Percentiles rank a stretch among this genome's conserved stretches.
Evolutionary conservation across 2,113 vertebrate genomes (phyloP).

Genomic region (Columba livia): DNA sequence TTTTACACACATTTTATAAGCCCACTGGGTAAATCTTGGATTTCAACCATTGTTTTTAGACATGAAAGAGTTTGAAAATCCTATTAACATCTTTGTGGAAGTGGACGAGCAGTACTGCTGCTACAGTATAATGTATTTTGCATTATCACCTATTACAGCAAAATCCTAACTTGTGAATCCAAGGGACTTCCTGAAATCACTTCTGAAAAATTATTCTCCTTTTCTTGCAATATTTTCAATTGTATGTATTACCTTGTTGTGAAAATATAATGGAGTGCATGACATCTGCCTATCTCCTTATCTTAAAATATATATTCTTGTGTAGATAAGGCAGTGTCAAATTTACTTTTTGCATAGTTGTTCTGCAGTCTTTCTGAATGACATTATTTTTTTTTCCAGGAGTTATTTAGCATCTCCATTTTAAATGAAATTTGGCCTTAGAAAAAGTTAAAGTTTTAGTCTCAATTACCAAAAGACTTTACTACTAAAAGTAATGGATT

Average conservation of each 20-base stretch:
- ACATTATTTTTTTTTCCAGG: background rate
- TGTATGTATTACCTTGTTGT: background rate
- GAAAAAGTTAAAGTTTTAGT: background rate
- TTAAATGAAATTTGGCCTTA: background rate
- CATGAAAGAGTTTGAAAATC: slow-evolving; percentile 37
- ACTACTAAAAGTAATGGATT: background rate
- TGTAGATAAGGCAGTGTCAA: background rate
- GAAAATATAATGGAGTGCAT: slow-evolving; percentile 63
- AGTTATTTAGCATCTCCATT: background rate
- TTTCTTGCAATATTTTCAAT: slow-evolving; percentile 28
- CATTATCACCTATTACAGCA: slow-evolving; percentile 63
- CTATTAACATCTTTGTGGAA: slow-evolving; percentile 25
- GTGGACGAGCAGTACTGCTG: background rate
- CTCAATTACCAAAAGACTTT: background rate
- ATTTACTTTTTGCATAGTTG: background rate
- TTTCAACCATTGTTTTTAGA: slow-evolving; percentile 21
- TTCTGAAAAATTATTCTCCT: slow-evolving; percentile 26
- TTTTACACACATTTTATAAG: background rate
- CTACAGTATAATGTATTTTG: slow-evolving; percentile 1
- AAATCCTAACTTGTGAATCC: slow-evolving; percentile 57
- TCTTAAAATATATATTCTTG: background rate
- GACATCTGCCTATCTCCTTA: slow-evolving; percentile 9
- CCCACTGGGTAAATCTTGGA: background rate
- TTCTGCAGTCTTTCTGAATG: background rate
- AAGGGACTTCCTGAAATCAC: slow-evolving; percentile 43